A percentile compares a stretch with the other conserved stretches of the same genome.
phyloP scores from a whole-genome alignment of 35 echinoderm and acorn worm genomes.

The Strongylocentrotus purpuratus region DNA sequence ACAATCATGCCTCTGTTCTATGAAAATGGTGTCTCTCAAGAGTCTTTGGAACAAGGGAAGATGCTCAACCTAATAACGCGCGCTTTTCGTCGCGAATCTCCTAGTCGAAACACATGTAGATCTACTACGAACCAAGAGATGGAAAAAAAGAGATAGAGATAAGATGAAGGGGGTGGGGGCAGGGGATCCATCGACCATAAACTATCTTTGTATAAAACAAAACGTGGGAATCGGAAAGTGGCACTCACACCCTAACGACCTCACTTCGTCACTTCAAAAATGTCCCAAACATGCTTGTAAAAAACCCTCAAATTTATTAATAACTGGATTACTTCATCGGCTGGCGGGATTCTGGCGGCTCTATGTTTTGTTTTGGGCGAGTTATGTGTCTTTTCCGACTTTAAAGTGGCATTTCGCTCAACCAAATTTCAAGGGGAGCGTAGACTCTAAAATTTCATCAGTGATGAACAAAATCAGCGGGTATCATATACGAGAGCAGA shows the following conservation, averaged over 20 bases:
- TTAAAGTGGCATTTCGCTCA: background rate
- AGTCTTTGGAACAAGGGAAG: too few species aligned
- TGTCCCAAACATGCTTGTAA: constrained; percentile 2
- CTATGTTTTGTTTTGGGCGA: background rate
- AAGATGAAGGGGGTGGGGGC: background rate
- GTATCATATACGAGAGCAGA: background rate
- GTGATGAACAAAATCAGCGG: background rate
- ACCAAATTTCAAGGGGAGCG: background rate
- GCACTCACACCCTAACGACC: background rate
- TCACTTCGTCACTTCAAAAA: constrained; percentile 10
- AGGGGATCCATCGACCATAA: background rate
- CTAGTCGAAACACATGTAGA: too few species aligned
- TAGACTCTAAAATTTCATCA: background rate
- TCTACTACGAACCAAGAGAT: background rate
- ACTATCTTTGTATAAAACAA: background rate
- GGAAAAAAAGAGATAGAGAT: background rate
- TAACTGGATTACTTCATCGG: constrained; percentile 2
- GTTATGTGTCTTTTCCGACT: constrained; percentile 11
- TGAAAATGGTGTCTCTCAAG: too few species aligned
- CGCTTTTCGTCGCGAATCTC: too few species aligned
- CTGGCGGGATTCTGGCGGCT: background rate
- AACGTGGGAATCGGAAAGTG: constrained; percentile 15
- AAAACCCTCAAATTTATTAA: constrained; percentile 18
- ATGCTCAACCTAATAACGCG: too few species aligned
- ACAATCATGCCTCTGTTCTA: too few species aligned